phyloP scores from a whole-genome alignment of 2,113 vertebrate species.

The Urocynchramus pylzowi region DNA sequence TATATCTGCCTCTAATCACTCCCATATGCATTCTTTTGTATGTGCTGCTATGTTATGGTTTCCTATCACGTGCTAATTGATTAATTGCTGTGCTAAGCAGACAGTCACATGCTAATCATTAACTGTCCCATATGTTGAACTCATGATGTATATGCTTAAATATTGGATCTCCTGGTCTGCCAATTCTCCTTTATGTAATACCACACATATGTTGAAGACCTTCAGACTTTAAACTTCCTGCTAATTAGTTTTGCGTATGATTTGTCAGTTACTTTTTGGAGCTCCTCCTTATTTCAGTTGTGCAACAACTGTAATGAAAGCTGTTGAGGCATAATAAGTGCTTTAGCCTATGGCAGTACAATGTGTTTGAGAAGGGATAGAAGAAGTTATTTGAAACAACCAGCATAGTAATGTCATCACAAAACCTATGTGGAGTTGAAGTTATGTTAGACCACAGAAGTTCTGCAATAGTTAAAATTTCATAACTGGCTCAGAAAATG shows the following conservation, averaged over 20 bases:
- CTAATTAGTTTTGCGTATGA: neutral
- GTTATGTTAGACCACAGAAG: accelerated
- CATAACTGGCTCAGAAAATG: neutral
- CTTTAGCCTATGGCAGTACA: neutral
- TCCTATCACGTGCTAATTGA: neutral
- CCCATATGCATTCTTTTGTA: neutral
- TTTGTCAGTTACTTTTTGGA: neutral
- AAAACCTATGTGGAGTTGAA: neutral
- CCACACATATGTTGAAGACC: neutral
- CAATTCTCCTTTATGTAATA: neutral
- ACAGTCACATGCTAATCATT: neutral
- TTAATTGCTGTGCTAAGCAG: neutral
- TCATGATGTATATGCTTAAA: neutral
- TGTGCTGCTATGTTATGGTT: neutral
- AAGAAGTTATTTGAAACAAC: neutral
- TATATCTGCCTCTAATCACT: neutral
- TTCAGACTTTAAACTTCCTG: neutral
- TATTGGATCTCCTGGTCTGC: neutral
- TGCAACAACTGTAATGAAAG: neutral
- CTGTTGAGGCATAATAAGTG: neutral
- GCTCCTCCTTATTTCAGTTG: neutral
- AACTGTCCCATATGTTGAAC: neutral
- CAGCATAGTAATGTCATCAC: neutral
- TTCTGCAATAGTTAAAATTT: neutral
- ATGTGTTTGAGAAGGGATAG: neutral